Base-by-base conservation (phyloP, 2,888 invertebrate species). In the Dasypolia templi region DNA sequence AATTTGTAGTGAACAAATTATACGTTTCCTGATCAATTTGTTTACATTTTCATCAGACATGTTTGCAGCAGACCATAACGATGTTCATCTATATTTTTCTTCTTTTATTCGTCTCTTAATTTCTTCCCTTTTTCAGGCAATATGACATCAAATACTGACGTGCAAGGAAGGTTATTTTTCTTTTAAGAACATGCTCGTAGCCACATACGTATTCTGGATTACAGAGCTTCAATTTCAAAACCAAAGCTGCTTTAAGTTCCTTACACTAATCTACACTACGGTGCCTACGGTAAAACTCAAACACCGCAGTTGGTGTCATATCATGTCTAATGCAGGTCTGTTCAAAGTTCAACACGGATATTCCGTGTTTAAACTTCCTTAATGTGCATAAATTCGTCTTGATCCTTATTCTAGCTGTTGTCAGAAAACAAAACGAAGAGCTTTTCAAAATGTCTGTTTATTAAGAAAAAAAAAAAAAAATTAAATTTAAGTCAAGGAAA, bases 241-340 rank as follows among this genome's bases (percentile, higher is more conserved):
- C 19, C n/a, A 29, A 76, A 46, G 56, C 49, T 14, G n/a, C 58
- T 66, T 76, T 14, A 67, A 14, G 2, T 22, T 53, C 29, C 19
- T 39, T 9, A n/a, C 44, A 51, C n/a, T 35, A 44, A 26, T 56
- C 14, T 26, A 39, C 6, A 44, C 39, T 70, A 49, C 35, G 62
- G 78, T 62, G 7, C 6, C 32, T 11, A n/a, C n/a, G n/a, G n/a
- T 14, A 14, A 22, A 17, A 69, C 32, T 44, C 19, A n/a, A 59
- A 46, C 51, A 39, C 72, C 32, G 53, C 63, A 79, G 58, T 35
- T 12, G 22, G 14, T 72, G 58, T 79, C 72, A 72, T 51, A 51
- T 56, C 55, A 77, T n/a, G 74, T 80, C 61, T 66, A 44, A n/a
- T 51, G 80, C 65, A 73, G 55, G 62, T 72, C 35, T 26, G 39